Conservation (phyloP, 2,888 invertebrate genomes). For the Synergus laeviventris region DNA sequence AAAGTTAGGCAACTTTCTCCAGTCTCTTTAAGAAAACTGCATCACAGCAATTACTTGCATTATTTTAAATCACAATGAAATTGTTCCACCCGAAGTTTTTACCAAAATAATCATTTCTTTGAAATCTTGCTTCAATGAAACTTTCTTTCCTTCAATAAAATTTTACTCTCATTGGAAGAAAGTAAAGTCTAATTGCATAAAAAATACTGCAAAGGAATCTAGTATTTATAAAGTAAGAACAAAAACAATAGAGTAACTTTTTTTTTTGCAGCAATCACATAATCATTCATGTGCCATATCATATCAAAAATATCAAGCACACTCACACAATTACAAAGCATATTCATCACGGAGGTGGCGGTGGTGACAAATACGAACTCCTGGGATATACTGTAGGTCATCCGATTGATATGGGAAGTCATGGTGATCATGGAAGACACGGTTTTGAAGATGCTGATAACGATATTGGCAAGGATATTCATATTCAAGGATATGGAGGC, state of each 20-base stretch:
- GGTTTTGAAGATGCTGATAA: conserved; percentile 53
- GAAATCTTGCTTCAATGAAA: not conserved
- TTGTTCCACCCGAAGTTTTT: not conserved
- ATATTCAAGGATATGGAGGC: not conserved
- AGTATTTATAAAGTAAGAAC: not conserved
- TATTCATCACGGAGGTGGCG: conserved; percentile 80
- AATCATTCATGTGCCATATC: conserved; percentile 87
- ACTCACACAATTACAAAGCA: conserved; percentile 83
- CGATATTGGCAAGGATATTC: not conserved
- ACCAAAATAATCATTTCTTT: not conserved
- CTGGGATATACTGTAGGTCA: conserved; percentile 84
- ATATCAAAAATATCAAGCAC: conserved; percentile 86
- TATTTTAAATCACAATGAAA: not conserved
- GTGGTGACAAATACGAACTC: conserved; percentile 82
- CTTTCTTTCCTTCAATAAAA: not conserved
- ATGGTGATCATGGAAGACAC: conserved; percentile 56
- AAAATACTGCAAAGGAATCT: not conserved
- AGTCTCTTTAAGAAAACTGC: not conserved
- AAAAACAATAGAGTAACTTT: not conserved
- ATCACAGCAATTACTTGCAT: not conserved
- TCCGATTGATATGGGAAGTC: conserved; percentile 75
- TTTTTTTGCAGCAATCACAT: conserved; percentile 79
- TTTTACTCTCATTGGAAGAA: not conserved
- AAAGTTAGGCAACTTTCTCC: conserved; percentile 37
- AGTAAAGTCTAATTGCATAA: not conserved